Percentiles rank a stretch among this genome's conserved stretches.
These are phyloP conservation scores for Pholis gunnellus DNA, from an alignment of 2,113 vertebrate genomes.

Conservation along the genomic window DNA sequence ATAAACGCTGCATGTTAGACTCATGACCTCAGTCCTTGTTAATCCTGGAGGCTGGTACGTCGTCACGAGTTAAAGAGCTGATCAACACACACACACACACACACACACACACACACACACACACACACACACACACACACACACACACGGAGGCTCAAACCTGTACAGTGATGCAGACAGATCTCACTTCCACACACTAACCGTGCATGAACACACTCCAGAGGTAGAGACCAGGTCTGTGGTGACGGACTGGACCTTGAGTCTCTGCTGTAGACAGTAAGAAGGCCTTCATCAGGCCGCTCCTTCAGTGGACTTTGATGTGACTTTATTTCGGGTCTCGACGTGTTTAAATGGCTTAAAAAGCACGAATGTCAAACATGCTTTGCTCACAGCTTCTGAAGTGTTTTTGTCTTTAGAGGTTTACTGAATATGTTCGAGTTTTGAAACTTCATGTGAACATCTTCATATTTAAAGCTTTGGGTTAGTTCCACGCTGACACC, in stretches of 20 bases:
- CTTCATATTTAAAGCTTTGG: neutral
- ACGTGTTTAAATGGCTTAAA: neutral
- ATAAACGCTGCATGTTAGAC: neutral
- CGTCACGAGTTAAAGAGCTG: conserved; percentile 44
- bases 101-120: conserved; percentile 4
- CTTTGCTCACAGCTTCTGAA: neutral
- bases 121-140: conserved; percentile 4
- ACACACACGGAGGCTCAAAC: neutral
- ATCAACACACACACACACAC: conserved; percentile 7
- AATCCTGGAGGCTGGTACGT: neutral
- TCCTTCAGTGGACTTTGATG: neutral
- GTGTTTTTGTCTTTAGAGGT: neutral
- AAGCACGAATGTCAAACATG: neutral
- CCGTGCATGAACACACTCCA: neutral
- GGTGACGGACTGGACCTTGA: neutral
- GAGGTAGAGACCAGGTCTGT: neutral
- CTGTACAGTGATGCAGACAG: neutral
- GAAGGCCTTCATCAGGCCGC: neutral
- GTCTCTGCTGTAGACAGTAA: neutral
- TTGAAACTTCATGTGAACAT: neutral
- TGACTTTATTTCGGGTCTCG: neutral
- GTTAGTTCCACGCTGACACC: too few species aligned
- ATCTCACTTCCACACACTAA: neutral
- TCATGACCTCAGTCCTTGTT: neutral
- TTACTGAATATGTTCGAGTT: neutral